A percentile compares a stretch with the other conserved stretches of the same genome.
These are phyloP conservation scores for Oscheius sp. DNA, from an alignment of 2,888 invertebrate genomes.

Conservation along the genomic window DNA sequence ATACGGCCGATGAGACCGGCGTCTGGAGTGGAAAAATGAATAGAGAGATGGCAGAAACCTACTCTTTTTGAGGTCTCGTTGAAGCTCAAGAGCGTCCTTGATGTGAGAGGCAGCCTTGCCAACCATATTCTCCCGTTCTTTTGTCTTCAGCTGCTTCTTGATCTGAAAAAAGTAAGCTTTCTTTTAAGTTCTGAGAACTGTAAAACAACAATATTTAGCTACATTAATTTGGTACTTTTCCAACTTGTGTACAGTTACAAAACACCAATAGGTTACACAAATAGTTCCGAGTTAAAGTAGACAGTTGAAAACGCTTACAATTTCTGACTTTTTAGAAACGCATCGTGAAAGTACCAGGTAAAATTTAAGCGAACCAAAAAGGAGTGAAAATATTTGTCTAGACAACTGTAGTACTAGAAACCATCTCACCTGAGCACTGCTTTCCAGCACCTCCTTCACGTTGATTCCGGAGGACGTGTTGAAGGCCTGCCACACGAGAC, in stretches of 20 bases:
- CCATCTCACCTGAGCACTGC: constrained; percentile 48
- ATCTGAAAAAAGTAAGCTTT: constrained; percentile 14
- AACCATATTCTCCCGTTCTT: constrained; percentile 28
- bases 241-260: no score
- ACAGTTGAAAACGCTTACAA: no score
- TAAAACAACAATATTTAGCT: neutral
- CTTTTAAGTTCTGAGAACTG: neutral
- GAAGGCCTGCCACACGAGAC: constrained; percentile 67
- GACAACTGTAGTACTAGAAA: no score
- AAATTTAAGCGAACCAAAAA: no score
- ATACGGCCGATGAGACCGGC: constrained; percentile 27
- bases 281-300: no score
- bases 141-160: constrained; percentile 42
- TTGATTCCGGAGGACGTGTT: constrained; percentile 68
- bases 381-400: no score
- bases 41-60: constrained; percentile 12
- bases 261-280: no score
- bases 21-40: constrained; percentile 8
- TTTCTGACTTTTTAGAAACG: no score
- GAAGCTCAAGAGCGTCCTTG: constrained; percentile 69
- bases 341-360: no score
- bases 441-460: constrained; percentile 66
- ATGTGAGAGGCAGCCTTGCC: constrained; percentile 58
- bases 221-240: neutral
- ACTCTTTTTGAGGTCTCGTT: constrained; percentile 65